phyloP scores from a whole-genome alignment of 2,888 invertebrate genomes.

The Drosophila vallismaia region DNA sequence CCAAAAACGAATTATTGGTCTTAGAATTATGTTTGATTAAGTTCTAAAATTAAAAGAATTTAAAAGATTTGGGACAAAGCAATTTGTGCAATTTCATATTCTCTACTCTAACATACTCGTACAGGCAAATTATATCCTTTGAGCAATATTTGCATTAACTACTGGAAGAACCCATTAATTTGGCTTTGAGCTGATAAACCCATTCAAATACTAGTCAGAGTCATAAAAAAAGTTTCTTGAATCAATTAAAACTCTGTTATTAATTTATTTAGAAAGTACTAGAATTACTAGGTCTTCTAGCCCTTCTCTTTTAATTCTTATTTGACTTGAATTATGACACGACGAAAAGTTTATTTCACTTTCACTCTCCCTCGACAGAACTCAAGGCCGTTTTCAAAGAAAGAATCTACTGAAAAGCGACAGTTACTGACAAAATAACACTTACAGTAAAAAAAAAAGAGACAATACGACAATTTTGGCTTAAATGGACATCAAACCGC shows the following conservation, averaged over 20 bases:
- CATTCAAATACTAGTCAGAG: no score
- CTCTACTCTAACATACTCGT: no score
- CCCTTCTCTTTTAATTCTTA: neutral
- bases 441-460: conserved; percentile 17
- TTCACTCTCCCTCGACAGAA: conserved; percentile 51
- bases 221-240: no score
- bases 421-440: conserved; percentile 28
- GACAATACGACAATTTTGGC: conserved; percentile 49
- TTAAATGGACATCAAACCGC: conserved; percentile 46
- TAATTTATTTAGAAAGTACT: neutral
- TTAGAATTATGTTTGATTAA: no score
- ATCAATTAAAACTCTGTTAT: no score
- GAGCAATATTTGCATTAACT: no score
- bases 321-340: neutral
- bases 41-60: neutral
- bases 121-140: no score
- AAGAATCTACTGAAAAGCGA: conserved; percentile 56
- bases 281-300: neutral
- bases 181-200: no score
- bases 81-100: no score
- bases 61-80: no score
- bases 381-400: conserved; percentile 60
- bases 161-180: no score
- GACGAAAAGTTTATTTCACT: conserved; percentile 39
- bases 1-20: no score